Evolutionary conservation across 2,797 vertebrate species (phyloP).

Genomic region (Gadopsis marmoratus): DNA sequence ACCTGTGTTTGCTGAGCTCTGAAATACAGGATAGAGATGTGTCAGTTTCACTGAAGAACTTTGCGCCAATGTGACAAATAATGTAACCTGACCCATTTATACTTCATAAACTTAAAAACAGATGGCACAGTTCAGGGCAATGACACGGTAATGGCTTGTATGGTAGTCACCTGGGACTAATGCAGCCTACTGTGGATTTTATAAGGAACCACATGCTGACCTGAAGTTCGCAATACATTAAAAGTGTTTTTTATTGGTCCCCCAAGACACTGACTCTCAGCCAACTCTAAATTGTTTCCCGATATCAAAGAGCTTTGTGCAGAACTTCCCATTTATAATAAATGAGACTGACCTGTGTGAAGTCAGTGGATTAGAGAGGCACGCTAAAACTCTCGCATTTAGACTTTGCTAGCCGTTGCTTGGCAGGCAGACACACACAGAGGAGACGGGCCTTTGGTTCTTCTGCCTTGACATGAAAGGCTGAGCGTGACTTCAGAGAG

Average conservation of each 20-base stretch:
- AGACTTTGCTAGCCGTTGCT: constrained; percentile 48
- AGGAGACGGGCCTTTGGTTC: constrained; percentile 67
- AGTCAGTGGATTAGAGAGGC: constrained; percentile 66
- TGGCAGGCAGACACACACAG: constrained; percentile 43
- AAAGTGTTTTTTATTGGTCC: constrained; percentile 70
- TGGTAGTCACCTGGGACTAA: constrained; percentile 56
- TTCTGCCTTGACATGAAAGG: constrained; percentile 71
- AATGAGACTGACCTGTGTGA: constrained; percentile 72
- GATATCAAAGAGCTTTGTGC: constrained; percentile 71
- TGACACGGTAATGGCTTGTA: constrained; percentile 35
- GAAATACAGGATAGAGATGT: constrained; percentile 6
- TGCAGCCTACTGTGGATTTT: constrained; percentile 52
- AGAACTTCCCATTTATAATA: constrained; percentile 73
- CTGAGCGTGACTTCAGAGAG: constrained; percentile 64
- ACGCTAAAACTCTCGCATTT: constrained; percentile 56
- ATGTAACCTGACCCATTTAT: constrained; percentile 22
- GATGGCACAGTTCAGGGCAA: constrained; percentile 20
- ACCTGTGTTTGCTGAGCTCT: not conserved
- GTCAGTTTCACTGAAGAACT: not conserved
- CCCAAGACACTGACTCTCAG: constrained; percentile 57
- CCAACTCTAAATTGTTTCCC: constrained; percentile 74
- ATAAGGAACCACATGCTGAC: constrained; percentile 63
- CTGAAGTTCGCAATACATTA: constrained; percentile 66
- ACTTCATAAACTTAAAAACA: constrained; percentile 44
- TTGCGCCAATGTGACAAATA: not conserved